Evolutionary conservation across 2,888 invertebrate genomes (phyloP).

Genomic region (Invenusta paracnida): DNA sequence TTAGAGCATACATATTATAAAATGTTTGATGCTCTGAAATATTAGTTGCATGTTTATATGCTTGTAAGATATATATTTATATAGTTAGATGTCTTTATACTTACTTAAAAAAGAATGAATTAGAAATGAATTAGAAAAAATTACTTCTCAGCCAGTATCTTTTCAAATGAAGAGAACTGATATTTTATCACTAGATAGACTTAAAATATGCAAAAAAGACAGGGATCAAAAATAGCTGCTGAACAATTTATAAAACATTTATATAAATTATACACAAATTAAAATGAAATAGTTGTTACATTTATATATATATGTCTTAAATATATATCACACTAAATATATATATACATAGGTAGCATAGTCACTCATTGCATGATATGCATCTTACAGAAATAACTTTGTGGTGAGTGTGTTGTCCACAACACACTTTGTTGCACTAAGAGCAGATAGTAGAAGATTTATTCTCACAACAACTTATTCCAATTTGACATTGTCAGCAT

Average conservation of each 20-base stretch:
- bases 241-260: neutral
- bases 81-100: too few relatives aligned
- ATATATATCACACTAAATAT: neutral
- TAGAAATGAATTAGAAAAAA: too few relatives aligned
- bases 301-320: neutral
- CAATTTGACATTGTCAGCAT: constrained; percentile 6
- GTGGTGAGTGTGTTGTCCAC: neutral
- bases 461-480: neutral
- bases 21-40: too few relatives aligned
- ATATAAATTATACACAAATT: neutral
- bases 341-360: too few relatives aligned
- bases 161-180: too few relatives aligned
- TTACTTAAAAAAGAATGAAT: too few relatives aligned
- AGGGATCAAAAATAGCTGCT: too few relatives aligned
- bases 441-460: constrained; percentile 1
- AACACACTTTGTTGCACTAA: constrained; percentile 15
- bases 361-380: neutral
- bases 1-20: too few relatives aligned
- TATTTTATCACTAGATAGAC: neutral
- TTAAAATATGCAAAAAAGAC: neutral
- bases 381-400: neutral
- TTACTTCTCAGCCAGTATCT: too few relatives aligned
- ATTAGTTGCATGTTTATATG: too few relatives aligned
- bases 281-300: neutral
- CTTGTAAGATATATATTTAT: too few relatives aligned